These are phyloP conservation scores for Sprattus sprattus DNA, from an alignment of 2,113 vertebrate species.

Conservation along the genomic window DNA sequence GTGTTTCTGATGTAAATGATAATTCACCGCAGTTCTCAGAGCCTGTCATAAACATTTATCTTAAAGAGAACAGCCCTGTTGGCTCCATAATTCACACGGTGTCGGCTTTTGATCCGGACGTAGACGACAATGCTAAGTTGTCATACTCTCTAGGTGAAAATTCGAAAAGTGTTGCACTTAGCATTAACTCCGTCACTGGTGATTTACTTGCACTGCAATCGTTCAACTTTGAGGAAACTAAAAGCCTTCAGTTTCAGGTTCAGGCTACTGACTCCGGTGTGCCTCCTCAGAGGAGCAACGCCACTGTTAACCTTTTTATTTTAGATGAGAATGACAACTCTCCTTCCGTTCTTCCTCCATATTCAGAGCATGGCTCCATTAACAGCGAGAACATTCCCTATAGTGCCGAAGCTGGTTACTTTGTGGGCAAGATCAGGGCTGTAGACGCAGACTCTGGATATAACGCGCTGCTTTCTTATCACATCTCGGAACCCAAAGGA, in stretches of 20 bases:
- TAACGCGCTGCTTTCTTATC: constrained; percentile 53
- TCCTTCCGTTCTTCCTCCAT: constrained; percentile 39
- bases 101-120: constrained; percentile 57
- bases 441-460: constrained; percentile 48
- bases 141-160: constrained; percentile 60
- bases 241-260: constrained; percentile 60
- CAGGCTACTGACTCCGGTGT: constrained; percentile 40
- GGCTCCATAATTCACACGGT: constrained; percentile 52
- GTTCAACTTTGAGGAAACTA: constrained; percentile 56
- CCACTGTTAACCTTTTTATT: constrained; percentile 46
- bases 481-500: constrained; percentile 37
- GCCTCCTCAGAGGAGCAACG: constrained; percentile 38
- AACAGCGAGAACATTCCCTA: constrained; percentile 39
- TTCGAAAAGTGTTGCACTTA: constrained; percentile 50
- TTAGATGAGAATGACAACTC: constrained; percentile 54
- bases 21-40: constrained; percentile 74
- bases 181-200: constrained; percentile 58
- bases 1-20: constrained; percentile 82
- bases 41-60: constrained; percentile 48
- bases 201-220: constrained; percentile 54
- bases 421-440: constrained; percentile 41
- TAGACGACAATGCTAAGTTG: constrained; percentile 55
- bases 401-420: constrained; percentile 43
- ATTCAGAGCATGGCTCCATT: constrained; percentile 29
- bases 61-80: constrained; percentile 67